A percentile compares a stretch with the other conserved stretches of the same genome.
These are phyloP conservation scores for Microtus montanus DNA, from an alignment of 2,113 vertebrate genomes.

Conservation along the genomic window DNA sequence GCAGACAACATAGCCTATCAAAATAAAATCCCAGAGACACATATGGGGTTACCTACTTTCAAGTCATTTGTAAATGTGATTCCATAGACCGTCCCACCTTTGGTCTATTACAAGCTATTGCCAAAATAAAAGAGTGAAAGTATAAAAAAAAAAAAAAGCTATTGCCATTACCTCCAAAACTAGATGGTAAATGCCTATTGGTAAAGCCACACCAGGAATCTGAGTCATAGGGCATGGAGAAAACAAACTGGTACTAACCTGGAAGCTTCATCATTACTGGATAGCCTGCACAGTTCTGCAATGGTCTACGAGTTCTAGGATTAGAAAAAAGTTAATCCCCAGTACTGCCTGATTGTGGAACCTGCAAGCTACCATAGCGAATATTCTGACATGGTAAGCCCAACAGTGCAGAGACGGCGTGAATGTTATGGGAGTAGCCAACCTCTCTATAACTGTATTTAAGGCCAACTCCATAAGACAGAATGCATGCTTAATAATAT, in stretches of 20 bases:
- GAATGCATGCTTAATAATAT: neutral
- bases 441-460: neutral
- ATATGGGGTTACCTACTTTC: neutral
- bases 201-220: too few relatives aligned
- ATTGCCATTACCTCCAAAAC: neutral
- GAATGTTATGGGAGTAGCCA: neutral
- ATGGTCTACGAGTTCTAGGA: neutral
- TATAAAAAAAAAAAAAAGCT: too few relatives aligned
- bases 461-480: neutral
- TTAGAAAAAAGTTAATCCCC: neutral
- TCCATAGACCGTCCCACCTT: neutral
- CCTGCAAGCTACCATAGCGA: neutral
- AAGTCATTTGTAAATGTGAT: neutral
- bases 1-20: neutral
- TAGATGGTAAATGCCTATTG: neutral
- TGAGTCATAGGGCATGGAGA: neutral
- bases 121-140: too few relatives aligned
- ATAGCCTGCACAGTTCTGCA: neutral
- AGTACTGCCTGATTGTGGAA: neutral
- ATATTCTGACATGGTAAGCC: neutral
- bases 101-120: neutral
- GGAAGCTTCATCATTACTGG: neutral
- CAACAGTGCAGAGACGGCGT: neutral
- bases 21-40: neutral
- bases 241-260: neutral